Evolutionary conservation across 2,797 vertebrate species (phyloP).

Genomic region (Falco novaeseelandiae): DNA sequence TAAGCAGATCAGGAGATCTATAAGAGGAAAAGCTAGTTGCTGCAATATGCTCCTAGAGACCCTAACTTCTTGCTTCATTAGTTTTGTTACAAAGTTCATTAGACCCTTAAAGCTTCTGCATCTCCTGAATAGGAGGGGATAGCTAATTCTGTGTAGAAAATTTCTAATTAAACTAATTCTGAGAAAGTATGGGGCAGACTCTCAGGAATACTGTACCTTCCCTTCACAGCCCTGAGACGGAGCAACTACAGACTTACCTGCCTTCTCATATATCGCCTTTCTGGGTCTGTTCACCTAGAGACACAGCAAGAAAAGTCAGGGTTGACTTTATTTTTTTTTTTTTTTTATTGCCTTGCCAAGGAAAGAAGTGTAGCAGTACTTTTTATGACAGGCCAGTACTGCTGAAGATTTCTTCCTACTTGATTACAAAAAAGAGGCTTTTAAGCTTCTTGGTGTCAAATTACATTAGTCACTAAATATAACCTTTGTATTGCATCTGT

Average conservation of each 20-base stretch:
- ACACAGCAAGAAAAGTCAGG: not conserved
- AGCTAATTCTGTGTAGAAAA: not conserved
- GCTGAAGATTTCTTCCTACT: not conserved
- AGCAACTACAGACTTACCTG: not conserved
- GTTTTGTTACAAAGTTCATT: not conserved
- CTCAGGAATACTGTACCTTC: not conserved
- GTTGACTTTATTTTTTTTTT: not conserved
- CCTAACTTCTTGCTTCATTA: not conserved
- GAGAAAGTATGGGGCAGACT: not conserved
- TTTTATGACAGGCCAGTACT: not conserved
- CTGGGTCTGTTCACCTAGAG: not conserved
- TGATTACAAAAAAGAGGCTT: not conserved
- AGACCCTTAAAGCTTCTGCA: too few relatives aligned
- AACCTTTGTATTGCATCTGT: conserved; percentile 42
- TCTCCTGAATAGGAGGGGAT: not conserved
- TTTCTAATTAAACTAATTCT: not conserved
- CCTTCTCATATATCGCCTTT: not conserved
- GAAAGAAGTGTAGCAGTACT: not conserved
- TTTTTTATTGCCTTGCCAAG: not conserved
- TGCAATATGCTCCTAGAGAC: not conserved
- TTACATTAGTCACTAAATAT: conserved; percentile 24
- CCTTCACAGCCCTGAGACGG: not conserved
- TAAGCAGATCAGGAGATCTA: not conserved
- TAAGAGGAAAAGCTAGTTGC: not conserved
- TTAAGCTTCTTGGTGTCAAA: not conserved